Percentiles rank a stretch among this genome's conserved stretches.
Conservation (phyloP, 2,888 invertebrate genomes). For the Anthophora plumipes region DNA sequence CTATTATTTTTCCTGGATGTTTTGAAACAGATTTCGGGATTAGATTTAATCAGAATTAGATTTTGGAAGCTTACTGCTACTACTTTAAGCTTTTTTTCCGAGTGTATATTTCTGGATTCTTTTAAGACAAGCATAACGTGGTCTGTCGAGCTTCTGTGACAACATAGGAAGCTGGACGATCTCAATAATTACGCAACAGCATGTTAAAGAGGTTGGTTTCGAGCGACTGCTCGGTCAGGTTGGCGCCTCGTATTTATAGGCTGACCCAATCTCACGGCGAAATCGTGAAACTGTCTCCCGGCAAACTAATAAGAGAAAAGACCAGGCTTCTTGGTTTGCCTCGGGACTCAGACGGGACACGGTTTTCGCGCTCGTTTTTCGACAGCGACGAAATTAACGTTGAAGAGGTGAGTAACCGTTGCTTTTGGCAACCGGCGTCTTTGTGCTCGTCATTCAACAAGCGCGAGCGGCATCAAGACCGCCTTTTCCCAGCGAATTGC, state of each 20-base stretch:
- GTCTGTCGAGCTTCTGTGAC: neutral
- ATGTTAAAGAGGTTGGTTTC: constrained; percentile 45
- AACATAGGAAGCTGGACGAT: neutral
- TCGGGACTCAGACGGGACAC: constrained; percentile 27
- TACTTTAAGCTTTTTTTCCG: too few species aligned
- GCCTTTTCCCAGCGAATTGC: neutral
- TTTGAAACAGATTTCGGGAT: too few species aligned
- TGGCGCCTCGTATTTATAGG: constrained; percentile 77
- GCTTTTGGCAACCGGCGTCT: constrained; percentile 35
- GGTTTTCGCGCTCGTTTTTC: constrained; percentile 65
- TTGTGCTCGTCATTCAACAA: neutral
- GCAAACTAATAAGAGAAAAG: constrained; percentile 29
- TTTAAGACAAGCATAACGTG: too few species aligned
- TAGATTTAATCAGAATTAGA: too few species aligned
- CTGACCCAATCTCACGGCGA: constrained; percentile 72
- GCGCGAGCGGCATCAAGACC: neutral
- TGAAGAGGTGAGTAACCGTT: constrained; percentile 70
- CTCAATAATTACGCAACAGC: constrained; percentile 57
- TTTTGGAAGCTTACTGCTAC: too few species aligned
- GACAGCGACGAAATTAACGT: constrained; percentile 73
- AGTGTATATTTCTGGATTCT: too few species aligned
- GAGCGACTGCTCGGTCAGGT: constrained; percentile 63
- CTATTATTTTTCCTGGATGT: too few species aligned
- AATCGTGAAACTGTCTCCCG: constrained; percentile 42
- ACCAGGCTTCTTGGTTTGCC: neutral